Percentiles rank a stretch among this genome's conserved stretches.
Evolutionary conservation across 2,113 vertebrate species (phyloP).

Genomic region (Rhizomys pruinosus): DNA sequence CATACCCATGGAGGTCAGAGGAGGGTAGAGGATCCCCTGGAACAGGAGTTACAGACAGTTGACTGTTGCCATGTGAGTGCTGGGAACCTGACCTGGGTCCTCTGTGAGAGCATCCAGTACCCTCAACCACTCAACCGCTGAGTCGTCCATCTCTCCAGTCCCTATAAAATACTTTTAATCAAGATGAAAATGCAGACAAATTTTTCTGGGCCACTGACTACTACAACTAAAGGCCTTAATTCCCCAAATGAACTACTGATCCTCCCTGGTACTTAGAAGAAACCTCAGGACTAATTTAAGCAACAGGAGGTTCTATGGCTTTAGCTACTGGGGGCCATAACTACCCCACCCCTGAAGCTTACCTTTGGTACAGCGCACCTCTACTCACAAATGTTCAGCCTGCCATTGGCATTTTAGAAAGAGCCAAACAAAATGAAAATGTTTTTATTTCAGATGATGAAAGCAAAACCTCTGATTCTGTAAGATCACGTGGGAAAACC

Average conservation of each 20-base stretch:
- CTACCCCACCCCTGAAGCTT: background rate
- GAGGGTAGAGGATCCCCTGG: too few species aligned
- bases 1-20: too few species aligned
- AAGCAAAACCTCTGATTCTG: background rate
- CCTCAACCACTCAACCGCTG: too few species aligned
- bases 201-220: background rate
- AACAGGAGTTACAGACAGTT: too few species aligned
- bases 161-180: constrained; percentile 40
- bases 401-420: background rate
- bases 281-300: constrained; percentile 17
- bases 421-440: constrained; percentile 11
- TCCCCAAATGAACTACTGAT: constrained; percentile 42
- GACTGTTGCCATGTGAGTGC: too few species aligned
- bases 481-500: background rate
- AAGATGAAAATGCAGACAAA: background rate
- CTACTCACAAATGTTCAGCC: background rate
- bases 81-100: too few species aligned
- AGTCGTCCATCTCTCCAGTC: too few species aligned
- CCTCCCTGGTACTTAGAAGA: constrained; percentile 21
- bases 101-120: too few species aligned
- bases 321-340: background rate
- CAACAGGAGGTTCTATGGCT: background rate
- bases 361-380: background rate
- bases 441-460: background rate
- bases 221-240: background rate